Conservation (phyloP, 2,113 vertebrate species). For the Scomber scombrus region DNA sequence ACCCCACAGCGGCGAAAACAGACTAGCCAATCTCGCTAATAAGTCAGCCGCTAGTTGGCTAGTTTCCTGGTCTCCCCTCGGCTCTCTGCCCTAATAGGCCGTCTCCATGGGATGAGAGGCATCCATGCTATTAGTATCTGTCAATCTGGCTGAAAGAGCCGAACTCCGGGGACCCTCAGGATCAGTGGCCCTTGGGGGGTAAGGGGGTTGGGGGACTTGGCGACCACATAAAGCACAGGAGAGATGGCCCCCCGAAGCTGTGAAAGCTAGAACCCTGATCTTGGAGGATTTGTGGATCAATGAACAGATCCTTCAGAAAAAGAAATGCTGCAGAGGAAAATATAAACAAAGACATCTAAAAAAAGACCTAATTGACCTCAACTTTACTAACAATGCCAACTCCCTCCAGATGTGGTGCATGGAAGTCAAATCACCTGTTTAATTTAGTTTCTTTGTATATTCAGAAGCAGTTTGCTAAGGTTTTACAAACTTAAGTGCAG, state of each 20-base stretch:
- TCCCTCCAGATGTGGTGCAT: background rate
- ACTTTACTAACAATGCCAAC: background rate
- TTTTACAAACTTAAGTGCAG: too few species aligned
- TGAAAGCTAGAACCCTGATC: constrained; percentile 27
- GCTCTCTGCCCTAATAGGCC: constrained; percentile 93
- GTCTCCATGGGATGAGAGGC: constrained; percentile 91
- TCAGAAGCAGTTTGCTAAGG: too few species aligned
- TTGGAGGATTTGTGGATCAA: constrained; percentile 34
- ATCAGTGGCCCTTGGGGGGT: constrained; percentile 86
- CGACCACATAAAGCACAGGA: constrained; percentile 22
- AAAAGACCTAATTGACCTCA: constrained; percentile 18
- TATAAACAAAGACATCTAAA: background rate
- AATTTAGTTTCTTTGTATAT: too few species aligned
- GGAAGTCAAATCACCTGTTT: background rate
- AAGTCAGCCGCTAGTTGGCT: constrained; percentile 94
- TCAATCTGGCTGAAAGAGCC: constrained; percentile 89
- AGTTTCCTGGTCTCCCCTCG: constrained; percentile 92
- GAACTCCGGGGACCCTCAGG: constrained; percentile 71
- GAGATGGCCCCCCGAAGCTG: constrained; percentile 33
- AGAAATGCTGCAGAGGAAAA: background rate
- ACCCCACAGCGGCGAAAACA: constrained; percentile 90
- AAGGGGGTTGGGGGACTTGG: constrained; percentile 79
- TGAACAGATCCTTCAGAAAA: background rate
- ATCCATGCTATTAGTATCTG: constrained; percentile 93
- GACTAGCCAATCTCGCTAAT: constrained; percentile 90